These are phyloP conservation scores for Montifringilla adamsi DNA, from an alignment of 2,113 vertebrate species.

Conservation along the genomic window DNA sequence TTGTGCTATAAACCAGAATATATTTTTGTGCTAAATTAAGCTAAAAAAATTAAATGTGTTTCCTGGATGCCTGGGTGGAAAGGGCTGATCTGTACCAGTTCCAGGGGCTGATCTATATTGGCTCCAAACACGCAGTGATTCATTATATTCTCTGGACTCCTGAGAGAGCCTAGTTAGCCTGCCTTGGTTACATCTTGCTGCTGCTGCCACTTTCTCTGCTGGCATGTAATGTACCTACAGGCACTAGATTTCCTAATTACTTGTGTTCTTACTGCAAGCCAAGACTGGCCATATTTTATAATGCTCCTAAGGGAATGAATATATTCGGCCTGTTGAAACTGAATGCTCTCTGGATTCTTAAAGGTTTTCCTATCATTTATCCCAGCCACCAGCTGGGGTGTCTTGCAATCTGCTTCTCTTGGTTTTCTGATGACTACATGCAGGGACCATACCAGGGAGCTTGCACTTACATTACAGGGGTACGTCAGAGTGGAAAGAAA, in stretches of 20 bases:
- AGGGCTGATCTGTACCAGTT: neutral
- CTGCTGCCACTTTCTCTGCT: slow-evolving; percentile 16
- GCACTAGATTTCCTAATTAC: slow-evolving; percentile 14
- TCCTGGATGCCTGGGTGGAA: neutral
- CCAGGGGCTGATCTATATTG: neutral
- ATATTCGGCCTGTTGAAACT: neutral
- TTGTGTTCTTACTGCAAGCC: slow-evolving; percentile 9
- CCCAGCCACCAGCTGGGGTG: neutral
- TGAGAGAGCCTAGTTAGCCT: neutral
- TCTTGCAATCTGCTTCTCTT: neutral
- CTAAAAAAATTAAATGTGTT: neutral
- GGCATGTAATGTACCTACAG: neutral
- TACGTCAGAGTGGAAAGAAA: neutral
- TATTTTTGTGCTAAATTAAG: neutral
- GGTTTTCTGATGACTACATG: neutral
- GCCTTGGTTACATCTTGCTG: neutral
- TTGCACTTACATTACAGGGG: neutral
- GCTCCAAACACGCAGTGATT: neutral
- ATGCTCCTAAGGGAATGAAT: neutral
- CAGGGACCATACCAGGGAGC: neutral
- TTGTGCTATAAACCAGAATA: neutral
- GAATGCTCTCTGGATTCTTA: neutral
- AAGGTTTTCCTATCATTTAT: neutral
- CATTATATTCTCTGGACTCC: neutral
- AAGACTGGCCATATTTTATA: slow-evolving; percentile 2